These are phyloP conservation scores for Eristalinus sepulchralis DNA, from an alignment of 2,888 invertebrate genomes.

Conservation along the genomic window DNA sequence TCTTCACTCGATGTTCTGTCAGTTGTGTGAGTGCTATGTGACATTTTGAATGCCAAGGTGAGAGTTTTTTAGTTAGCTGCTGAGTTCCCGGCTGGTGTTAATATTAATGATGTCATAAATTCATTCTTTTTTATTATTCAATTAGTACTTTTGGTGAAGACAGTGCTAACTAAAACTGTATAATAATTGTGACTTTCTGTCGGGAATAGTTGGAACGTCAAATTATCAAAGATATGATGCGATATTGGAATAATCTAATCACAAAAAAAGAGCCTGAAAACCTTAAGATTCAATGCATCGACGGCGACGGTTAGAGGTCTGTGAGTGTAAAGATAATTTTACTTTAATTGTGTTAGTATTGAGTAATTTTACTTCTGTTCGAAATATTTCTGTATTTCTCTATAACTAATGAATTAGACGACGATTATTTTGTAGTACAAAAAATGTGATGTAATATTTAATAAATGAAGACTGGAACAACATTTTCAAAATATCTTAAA, in stretches of 20 bases:
- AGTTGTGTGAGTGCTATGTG: not conserved
- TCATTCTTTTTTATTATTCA: not conserved
- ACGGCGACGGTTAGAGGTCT: not conserved
- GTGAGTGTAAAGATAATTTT: not conserved
- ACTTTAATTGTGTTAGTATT: not conserved
- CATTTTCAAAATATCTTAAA: too few relatives aligned
- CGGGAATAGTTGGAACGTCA: not conserved
- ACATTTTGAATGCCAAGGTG: conserved; percentile 45
- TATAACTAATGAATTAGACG: too few relatives aligned
- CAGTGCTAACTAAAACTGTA: not conserved
- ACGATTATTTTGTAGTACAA: too few relatives aligned
- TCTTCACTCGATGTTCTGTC: not conserved
- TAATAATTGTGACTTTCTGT: not conserved
- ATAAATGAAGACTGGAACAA: too few relatives aligned
- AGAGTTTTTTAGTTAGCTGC: not conserved
- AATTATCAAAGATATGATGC: not conserved
- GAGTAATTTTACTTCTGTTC: too few relatives aligned
- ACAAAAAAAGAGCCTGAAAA: not conserved
- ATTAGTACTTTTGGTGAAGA: not conserved
- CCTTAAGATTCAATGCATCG: not conserved
- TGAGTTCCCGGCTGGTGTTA: not conserved
- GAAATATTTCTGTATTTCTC: too few relatives aligned
- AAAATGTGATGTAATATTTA: too few relatives aligned
- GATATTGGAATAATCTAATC: not conserved
- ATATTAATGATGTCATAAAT: not conserved